phyloP scores from a whole-genome alignment of 2,113 vertebrate genomes.

The Hyperoodon ampullatus region DNA sequence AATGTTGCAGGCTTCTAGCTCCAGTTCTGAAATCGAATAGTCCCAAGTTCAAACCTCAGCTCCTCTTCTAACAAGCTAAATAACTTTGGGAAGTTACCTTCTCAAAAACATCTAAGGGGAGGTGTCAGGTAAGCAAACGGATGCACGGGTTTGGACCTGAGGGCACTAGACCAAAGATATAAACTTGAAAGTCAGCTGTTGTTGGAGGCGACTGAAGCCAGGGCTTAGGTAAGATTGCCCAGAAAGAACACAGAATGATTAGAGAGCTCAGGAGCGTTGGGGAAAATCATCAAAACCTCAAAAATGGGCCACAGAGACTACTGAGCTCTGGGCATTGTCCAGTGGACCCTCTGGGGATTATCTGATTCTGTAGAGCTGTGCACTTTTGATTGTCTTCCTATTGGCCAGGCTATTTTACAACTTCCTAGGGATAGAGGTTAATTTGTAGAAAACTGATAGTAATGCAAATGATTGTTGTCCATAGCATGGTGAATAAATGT shows the following conservation, averaged over 20 bases:
- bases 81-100: not conserved
- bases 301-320: not conserved
- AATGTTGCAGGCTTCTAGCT: not conserved
- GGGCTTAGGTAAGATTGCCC: not conserved
- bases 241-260: not conserved
- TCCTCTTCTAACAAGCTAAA: constrained; percentile 35
- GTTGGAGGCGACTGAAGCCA: not conserved
- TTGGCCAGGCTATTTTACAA: not conserved
- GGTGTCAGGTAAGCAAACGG: not conserved
- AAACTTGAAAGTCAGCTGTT: not conserved
- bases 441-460: not conserved
- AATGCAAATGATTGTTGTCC: not conserved
- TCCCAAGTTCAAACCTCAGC: not conserved
- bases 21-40: not conserved
- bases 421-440: not conserved
- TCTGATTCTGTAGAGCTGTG: not conserved
- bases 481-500: not conserved
- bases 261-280: not conserved
- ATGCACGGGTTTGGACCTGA: not conserved
- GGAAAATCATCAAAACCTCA: not conserved
- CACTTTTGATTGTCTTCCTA: not conserved
- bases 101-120: constrained; percentile 16
- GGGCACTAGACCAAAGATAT: constrained; percentile 17
- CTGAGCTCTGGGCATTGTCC: not conserved
- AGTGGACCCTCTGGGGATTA: not conserved